A percentile compares a stretch with the other conserved stretches of the same genome.
Conservation (phyloP, 2,113 vertebrate genomes). For the Tapirus terrestris region DNA sequence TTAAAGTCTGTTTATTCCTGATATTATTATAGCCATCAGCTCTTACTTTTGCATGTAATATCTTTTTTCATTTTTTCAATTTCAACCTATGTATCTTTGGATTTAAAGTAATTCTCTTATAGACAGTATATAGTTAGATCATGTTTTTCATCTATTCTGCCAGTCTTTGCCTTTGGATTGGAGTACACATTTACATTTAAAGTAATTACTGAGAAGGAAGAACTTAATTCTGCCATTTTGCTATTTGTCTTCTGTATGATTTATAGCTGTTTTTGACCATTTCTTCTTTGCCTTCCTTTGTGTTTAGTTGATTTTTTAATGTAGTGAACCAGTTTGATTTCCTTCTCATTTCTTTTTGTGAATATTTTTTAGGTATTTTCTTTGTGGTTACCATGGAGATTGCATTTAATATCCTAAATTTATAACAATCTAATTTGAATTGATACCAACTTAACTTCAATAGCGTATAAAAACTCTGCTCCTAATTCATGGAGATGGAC, state of each 20-base stretch:
- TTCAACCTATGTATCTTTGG: background rate
- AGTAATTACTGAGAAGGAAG: background rate
- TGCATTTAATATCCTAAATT: slow-evolving; percentile 32
- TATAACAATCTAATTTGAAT: slow-evolving; percentile 27
- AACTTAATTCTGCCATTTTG: background rate
- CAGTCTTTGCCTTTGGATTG: background rate
- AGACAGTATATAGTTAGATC: background rate
- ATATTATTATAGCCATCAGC: background rate
- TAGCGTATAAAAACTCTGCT: background rate
- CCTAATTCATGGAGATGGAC: background rate
- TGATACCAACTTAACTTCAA: background rate
- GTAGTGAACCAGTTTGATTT: background rate
- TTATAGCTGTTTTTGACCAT: background rate
- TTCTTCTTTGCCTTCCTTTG: background rate
- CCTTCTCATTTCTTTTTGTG: slow-evolving; percentile 34
- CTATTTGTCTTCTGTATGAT: slow-evolving; percentile 1
- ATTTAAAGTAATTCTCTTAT: background rate
- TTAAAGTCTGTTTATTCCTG: background rate
- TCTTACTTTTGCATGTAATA: background rate
- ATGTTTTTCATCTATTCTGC: background rate
- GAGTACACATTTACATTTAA: background rate
- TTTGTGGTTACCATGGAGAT: slow-evolving; percentile 4
- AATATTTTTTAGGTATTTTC: slow-evolving; percentile 37
- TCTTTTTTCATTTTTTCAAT: background rate
- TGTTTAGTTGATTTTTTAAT: background rate